Conservation (phyloP, 1,140 invertebrate genomes). For the Cherax destructor region DNA sequence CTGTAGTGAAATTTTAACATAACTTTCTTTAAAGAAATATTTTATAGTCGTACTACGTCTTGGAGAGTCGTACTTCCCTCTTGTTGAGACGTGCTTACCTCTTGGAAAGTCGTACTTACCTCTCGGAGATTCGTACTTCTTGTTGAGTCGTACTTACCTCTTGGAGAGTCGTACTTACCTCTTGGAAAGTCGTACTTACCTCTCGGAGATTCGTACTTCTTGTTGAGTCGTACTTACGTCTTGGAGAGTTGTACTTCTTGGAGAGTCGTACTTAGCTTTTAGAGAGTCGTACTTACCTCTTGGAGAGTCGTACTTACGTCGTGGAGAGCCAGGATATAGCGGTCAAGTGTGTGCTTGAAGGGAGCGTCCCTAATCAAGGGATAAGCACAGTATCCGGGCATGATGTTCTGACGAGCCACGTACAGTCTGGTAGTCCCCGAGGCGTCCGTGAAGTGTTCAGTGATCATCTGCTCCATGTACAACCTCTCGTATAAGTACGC, state of each 20-base stretch:
- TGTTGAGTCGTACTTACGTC: background rate
- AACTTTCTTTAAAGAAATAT: no score
- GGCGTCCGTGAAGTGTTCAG: constrained; percentile 14
- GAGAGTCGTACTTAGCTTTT: background rate
- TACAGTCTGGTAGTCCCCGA: constrained; percentile 1
- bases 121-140: no score
- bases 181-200: background rate
- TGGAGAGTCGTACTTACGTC: background rate
- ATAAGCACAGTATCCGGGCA: constrained; percentile 35
- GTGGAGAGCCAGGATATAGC: constrained; percentile 19
- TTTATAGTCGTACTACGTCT: no score
- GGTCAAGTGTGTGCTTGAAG: constrained; percentile 24
- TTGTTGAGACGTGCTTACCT: background rate
- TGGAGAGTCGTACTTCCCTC: no score
- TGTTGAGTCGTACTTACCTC: background rate
- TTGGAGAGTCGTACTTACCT: background rate
- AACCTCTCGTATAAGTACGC: constrained; percentile 38
- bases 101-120: background rate
- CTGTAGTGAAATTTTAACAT: no score
- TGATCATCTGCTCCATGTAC: constrained; percentile 13
- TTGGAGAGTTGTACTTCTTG: background rate
- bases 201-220: background rate
- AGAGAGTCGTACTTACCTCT: background rate
- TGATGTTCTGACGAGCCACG: constrained; percentile 27
- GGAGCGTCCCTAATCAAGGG: constrained; percentile 19